These are phyloP conservation scores for Pitta sordida DNA, from an alignment of 2,113 vertebrate genomes.

Conservation along the genomic window DNA sequence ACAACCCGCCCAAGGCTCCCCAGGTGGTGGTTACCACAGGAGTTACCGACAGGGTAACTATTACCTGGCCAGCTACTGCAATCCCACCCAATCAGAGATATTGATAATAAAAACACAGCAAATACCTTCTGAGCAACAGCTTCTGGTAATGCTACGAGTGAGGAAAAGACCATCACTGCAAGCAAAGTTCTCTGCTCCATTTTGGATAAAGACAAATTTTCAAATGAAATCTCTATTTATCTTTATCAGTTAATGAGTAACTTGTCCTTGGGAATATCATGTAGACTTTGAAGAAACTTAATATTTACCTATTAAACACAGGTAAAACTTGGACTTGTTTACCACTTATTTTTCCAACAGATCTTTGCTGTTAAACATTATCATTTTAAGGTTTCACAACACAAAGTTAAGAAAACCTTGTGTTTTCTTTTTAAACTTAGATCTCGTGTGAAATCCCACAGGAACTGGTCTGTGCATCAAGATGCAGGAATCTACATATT, in stretches of 20 bases:
- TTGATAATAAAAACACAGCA: neutral
- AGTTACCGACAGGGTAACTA: neutral
- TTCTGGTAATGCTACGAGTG: neutral
- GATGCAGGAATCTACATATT: neutral
- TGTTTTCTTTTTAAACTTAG: neutral
- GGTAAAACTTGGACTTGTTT: neutral
- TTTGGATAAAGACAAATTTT: constrained; percentile 13
- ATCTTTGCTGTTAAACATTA: neutral
- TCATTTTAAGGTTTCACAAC: neutral
- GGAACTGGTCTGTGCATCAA: neutral
- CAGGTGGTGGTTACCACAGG: neutral
- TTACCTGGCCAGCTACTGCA: accelerated
- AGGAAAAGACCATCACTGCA: constrained; percentile 14
- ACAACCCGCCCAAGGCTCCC: neutral
- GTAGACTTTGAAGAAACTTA: constrained; percentile 22
- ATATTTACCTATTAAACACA: constrained; percentile 46
- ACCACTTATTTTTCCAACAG: neutral
- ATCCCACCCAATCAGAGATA: neutral
- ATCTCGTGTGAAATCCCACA: accelerated
- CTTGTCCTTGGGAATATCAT: neutral
- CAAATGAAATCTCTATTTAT: neutral
- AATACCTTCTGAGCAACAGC: constrained; percentile 48
- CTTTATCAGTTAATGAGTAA: constrained; percentile 62
- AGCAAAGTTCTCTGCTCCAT: constrained; percentile 33
- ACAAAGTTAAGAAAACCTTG: neutral